Conservation (phyloP, 2,113 vertebrate genomes). For the Entosphenus tridentatus region DNA sequence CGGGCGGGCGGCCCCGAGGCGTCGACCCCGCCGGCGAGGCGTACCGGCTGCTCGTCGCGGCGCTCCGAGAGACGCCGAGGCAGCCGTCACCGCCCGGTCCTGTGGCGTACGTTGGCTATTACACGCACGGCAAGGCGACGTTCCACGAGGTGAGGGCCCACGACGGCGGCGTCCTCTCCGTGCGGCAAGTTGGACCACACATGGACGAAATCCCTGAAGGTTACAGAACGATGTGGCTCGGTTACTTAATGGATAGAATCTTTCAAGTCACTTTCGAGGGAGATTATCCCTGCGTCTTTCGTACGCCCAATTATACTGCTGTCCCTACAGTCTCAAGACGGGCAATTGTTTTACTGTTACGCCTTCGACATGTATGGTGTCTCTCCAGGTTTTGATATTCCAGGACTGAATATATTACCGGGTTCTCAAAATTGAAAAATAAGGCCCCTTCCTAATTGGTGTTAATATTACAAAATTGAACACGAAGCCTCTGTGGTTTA, state of each 20-base stretch:
- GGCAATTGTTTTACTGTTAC: constrained; percentile 60
- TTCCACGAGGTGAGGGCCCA: constrained; percentile 56
- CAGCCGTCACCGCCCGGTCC: constrained; percentile 33
- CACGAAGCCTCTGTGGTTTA: too few species aligned
- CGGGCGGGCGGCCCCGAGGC: constrained; percentile 35
- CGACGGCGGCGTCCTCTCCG: constrained; percentile 30
- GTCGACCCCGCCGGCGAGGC: constrained; percentile 31
- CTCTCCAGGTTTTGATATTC: constrained; percentile 56
- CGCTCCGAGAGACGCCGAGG: constrained; percentile 32
- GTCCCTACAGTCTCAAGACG: constrained; percentile 54
- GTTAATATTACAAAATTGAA: too few species aligned
- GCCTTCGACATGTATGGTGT: constrained; percentile 32
- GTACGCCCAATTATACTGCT: constrained; percentile 35
- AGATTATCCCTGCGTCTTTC: constrained; percentile 49
- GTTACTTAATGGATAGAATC: constrained; percentile 45
- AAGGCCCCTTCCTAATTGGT: too few species aligned
- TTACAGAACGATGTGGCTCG: constrained; percentile 40
- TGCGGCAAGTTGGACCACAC: constrained; percentile 44
- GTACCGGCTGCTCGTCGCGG: constrained; percentile 34
- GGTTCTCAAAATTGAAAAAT: constrained; percentile 26
- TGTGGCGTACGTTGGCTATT: constrained; percentile 43
- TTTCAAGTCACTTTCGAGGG: constrained; percentile 56
- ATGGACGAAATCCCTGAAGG: constrained; percentile 39
- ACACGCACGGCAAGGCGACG: constrained; percentile 54
- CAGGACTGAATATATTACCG: constrained; percentile 65